These are phyloP conservation scores for Trochalopteron elliotii DNA, from an alignment of 2,113 vertebrate genomes.

Conservation along the genomic window DNA sequence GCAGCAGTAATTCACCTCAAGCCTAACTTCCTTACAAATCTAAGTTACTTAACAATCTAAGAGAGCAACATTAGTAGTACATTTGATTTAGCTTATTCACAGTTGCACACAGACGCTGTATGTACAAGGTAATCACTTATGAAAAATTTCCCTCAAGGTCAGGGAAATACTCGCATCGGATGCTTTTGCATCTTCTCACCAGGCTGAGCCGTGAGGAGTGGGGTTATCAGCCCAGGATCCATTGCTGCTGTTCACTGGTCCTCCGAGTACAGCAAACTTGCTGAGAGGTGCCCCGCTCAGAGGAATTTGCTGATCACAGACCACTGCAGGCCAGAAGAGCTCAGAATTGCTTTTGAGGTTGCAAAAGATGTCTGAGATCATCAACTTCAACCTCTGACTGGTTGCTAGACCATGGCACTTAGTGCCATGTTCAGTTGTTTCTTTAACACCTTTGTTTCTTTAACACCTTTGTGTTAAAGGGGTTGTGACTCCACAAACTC, in stretches of 20 bases:
- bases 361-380: not conserved
- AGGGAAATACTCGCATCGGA: not conserved
- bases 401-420: not conserved
- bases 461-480: not conserved
- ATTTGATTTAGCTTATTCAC: not conserved
- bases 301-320: not conserved
- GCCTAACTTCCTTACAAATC: not conserved
- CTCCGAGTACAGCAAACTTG: not conserved
- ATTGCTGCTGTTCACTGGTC: accelerated
- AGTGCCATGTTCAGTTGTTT: not conserved
- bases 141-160: not conserved
- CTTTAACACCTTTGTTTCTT: not conserved
- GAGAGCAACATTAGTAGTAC: not conserved
- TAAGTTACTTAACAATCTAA: not conserved
- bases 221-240: not conserved
- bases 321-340: not conserved
- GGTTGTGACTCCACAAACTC: not conserved
- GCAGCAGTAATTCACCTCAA: not conserved
- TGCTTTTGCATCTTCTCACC: not conserved
- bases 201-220: not conserved
- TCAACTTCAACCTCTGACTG: not conserved
- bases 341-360: not conserved
- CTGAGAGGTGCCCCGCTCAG: not conserved
- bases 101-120: not conserved
- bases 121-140: not conserved